Base-by-base conservation (phyloP, 2,113 vertebrate species). In the Lophius piscatorius region DNA sequence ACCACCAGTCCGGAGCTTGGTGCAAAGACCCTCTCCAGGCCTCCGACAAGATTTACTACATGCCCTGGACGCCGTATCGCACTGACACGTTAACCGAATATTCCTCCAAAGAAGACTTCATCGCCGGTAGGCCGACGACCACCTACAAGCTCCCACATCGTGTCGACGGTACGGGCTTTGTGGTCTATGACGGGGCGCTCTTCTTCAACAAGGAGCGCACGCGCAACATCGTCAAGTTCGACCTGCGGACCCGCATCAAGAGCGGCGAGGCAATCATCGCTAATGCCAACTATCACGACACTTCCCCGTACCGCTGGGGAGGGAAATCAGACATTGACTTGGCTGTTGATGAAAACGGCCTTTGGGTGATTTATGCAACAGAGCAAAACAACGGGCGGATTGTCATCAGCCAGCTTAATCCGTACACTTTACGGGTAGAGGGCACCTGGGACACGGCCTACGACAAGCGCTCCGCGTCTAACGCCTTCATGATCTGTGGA, bases 171-270 rank as follows among this genome's bases (percentile, higher is more conserved):
- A 99, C 97, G 0, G 97, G 97, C 1, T 99, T 99, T 9, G 97
- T 99, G 23, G 96, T 99, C 4, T 99, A 99, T 0, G 97, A 99
- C 0, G 97, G 97, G 6, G 97, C 97, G 2, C 86, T 98, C 22
- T 99, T 99, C 89, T 99, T 99, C 91, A 99, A 99, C 89, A 99
- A 99, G 77, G 97, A 99, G 61, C 93, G 97, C 29, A 99, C 97
- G 1, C 92, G 97, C 80, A 99, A 99, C 82, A 98, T 99, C 7
- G 97, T 99, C 51, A 99, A 99, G 82, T 99, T 98, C 40, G 97
- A 99, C 81, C 83, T 99, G 74, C 87, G 97, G 76, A 99, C 97
- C 20, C 92, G 97, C 31, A 98, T 99, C 70, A 99, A 99, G 82
- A 99, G 97, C 0, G 97, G 97, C 9, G 97, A 99, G 86, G 97